These are phyloP conservation scores for Timandra comae DNA, from an alignment of 2,888 invertebrate species.

Conservation along the genomic window DNA sequence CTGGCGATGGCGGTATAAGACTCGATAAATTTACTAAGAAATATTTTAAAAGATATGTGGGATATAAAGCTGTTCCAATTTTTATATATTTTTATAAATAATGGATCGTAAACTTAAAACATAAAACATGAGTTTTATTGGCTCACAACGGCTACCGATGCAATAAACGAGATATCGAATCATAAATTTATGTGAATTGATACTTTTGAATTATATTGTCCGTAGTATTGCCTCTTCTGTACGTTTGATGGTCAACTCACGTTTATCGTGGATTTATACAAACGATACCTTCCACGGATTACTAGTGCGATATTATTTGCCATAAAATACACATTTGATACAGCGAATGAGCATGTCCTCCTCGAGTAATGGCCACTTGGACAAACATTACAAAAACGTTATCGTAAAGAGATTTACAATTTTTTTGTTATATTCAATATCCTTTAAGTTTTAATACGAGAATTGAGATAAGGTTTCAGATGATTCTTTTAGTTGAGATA, in stretches of 20 bases:
- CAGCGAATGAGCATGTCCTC: too few relatives aligned
- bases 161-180: slow-evolving; percentile 57
- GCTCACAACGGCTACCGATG: slow-evolving; percentile 42
- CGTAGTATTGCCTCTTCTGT: slow-evolving; percentile 19
- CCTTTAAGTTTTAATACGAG: too few relatives aligned
- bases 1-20: too few relatives aligned
- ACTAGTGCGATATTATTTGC: slow-evolving; percentile 4
- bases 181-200: slow-evolving; percentile 57
- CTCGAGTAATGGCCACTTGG: background rate
- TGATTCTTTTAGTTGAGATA: too few relatives aligned
- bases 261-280: background rate
- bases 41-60: slow-evolving; percentile 33
- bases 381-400: too few relatives aligned
- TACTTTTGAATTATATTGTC: slow-evolving; percentile 42
- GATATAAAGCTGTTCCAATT: slow-evolving; percentile 42
- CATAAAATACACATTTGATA: slow-evolving; percentile 3
- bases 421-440: too few relatives aligned
- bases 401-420: too few relatives aligned
- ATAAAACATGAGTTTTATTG: slow-evolving; percentile 63
- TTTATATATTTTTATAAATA: slow-evolving; percentile 61
- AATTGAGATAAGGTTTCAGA: too few relatives aligned
- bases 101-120: slow-evolving; percentile 59
- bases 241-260: slow-evolving; percentile 20
- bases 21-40: slow-evolving; percentile 17
- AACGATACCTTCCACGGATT: background rate